These are phyloP conservation scores for Halichoeres trimaculatus DNA, from an alignment of 2,113 vertebrate genomes.

Conservation along the genomic window DNA sequence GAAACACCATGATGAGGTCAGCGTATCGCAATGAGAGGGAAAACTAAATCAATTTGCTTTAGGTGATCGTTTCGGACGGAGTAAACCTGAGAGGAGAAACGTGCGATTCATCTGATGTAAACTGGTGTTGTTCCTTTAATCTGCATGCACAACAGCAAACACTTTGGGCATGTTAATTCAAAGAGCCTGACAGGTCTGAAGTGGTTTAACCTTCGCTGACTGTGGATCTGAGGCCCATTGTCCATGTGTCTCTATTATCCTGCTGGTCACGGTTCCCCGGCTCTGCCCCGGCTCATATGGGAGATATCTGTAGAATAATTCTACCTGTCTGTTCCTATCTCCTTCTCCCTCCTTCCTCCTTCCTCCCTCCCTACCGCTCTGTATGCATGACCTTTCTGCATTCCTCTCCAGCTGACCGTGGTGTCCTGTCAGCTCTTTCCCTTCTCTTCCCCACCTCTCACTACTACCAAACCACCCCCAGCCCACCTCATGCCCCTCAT, in stretches of 20 bases:
- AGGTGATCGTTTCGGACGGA: constrained; percentile 11
- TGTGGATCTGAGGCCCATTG: constrained; percentile 52
- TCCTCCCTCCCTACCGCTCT: constrained; percentile 9
- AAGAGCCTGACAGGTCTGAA: constrained; percentile 34
- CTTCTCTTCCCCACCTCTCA: constrained; percentile 43
- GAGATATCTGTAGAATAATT: constrained; percentile 72
- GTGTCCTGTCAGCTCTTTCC: constrained; percentile 64
- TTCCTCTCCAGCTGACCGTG: constrained; percentile 76
- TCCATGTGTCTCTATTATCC: constrained; percentile 72
- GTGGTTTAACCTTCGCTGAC: constrained; percentile 61
- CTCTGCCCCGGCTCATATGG: constrained; percentile 60
- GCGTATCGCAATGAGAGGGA: constrained; percentile 7
- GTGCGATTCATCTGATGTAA: constrained; percentile 7
- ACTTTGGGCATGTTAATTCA: constrained; percentile 38
- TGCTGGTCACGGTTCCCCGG: constrained; percentile 64
- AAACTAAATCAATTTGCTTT: constrained; percentile 23
- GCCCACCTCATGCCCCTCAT: constrained; percentile 40
- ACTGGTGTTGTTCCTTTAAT: constrained; percentile 38
- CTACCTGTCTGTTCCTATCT: constrained; percentile 75
- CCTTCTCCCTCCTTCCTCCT: constrained; percentile 31
- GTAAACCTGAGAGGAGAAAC: not conserved
- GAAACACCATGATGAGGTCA: constrained; percentile 38
- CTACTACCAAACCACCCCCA: constrained; percentile 18
- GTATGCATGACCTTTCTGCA: constrained; percentile 66
- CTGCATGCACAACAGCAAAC: constrained; percentile 36